A percentile compares a stretch with the other conserved stretches of the same genome.
phyloP scores from a whole-genome alignment of 35 echinoderm and acorn worm species.

The Stichopus chloronotus region DNA sequence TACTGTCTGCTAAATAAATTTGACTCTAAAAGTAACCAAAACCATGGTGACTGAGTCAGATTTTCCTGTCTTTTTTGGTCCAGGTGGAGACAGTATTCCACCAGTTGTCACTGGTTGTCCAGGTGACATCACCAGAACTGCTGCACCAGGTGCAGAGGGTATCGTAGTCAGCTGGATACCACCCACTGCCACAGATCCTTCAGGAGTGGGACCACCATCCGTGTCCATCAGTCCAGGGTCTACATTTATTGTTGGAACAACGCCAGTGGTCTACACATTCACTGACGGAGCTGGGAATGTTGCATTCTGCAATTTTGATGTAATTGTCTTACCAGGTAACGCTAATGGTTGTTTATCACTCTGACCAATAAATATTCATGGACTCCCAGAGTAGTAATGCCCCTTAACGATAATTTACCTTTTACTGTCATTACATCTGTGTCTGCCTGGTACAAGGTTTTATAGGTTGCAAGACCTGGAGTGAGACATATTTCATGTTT shows the following conservation, averaged over 20 bases:
- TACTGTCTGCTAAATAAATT: no score
- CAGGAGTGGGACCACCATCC: neutral
- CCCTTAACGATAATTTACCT: no score
- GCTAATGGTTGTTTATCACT: no score
- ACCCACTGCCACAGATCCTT: slow-evolving; percentile 24
- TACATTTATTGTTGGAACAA: slow-evolving; percentile 2
- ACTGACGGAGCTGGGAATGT: slow-evolving; percentile 33
- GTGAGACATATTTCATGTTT: neutral
- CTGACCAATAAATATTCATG: no score
- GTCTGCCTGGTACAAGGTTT: no score
- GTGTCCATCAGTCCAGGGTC: neutral
- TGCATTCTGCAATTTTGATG: slow-evolving; percentile 42
- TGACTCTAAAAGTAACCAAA: no score
- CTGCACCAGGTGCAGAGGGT: neutral
- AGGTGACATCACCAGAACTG: neutral
- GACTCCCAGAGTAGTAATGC: no score
- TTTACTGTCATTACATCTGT: no score
- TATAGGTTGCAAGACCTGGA: no score
- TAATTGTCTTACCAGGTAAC: neutral
- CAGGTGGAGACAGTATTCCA: neutral
- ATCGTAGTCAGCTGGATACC: neutral
- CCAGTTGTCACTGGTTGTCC: slow-evolving; percentile 32
- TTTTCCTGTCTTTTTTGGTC: neutral
- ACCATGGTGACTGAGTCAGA: no score
- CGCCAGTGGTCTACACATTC: slow-evolving; percentile 31